Evolutionary conservation across 1,140 invertebrate species (phyloP).

Genomic region (Pinna nobilis): DNA sequence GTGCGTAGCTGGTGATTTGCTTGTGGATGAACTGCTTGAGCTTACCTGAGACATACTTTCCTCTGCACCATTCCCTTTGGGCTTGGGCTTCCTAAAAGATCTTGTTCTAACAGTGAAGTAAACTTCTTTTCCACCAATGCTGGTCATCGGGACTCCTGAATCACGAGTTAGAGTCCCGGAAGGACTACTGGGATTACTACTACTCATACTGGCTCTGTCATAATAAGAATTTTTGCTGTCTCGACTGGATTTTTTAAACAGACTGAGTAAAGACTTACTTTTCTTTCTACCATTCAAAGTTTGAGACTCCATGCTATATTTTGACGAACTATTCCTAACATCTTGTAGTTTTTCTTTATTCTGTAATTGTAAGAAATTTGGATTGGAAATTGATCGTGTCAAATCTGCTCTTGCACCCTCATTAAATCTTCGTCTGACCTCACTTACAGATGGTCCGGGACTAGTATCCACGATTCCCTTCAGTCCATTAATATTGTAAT

Average conservation of each 20-base stretch:
- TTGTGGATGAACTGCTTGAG: constrained; percentile 17
- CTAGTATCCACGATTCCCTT: constrained; percentile 50
- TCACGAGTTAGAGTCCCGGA: constrained; percentile 37
- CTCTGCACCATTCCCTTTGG: constrained; percentile 5
- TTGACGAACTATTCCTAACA: constrained; percentile 38
- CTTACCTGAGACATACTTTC: neutral
- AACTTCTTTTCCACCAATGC: constrained; percentile 58
- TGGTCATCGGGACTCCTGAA: constrained; percentile 38
- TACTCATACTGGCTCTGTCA: constrained; percentile 38
- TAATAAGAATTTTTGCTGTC: constrained; percentile 23
- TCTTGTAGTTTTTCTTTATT: constrained; percentile 60
- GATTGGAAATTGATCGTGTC: constrained; percentile 67
- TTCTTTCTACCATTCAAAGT: constrained; percentile 42
- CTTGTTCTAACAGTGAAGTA: constrained; percentile 57
- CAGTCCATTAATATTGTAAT: constrained; percentile 57
- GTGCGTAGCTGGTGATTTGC: neutral
- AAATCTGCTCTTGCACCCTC: constrained; percentile 50
- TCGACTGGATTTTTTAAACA: constrained; percentile 51
- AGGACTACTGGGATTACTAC: constrained; percentile 46
- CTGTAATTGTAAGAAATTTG: constrained; percentile 64
- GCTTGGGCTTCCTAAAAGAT: constrained; percentile 56
- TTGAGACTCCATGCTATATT: constrained; percentile 24
- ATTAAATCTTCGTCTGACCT: constrained; percentile 58
- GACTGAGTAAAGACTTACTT: constrained; percentile 59
- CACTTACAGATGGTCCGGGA: constrained; percentile 49